Evolutionary conservation across 2,888 invertebrate genomes (phyloP).

Genomic region (Cephonodes hylas): DNA sequence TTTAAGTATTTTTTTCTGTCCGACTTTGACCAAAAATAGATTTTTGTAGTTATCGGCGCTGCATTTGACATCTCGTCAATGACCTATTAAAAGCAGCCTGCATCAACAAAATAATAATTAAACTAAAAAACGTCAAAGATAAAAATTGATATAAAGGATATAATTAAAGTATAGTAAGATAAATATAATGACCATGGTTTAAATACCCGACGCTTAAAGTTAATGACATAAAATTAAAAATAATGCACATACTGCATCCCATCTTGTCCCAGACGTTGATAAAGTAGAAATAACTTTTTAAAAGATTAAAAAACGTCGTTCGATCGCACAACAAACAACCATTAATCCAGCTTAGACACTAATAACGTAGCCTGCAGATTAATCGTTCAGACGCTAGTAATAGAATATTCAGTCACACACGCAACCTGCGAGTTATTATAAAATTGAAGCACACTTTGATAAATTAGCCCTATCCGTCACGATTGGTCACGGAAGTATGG

Average conservation of each 20-base stretch:
- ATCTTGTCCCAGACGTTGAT: constrained; percentile 5
- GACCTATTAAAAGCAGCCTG: too few relatives aligned
- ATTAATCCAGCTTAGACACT: constrained; percentile 74
- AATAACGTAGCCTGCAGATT: constrained; percentile 70
- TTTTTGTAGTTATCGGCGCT: too few relatives aligned
- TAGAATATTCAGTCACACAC: constrained; percentile 79
- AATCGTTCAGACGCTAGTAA: constrained; percentile 65
- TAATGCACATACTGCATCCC: neutral
- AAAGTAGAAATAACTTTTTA: constrained; percentile 16
- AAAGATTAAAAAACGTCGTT: constrained; percentile 23
- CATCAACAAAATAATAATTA: neutral
- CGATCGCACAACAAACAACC: constrained; percentile 69
- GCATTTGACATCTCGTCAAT: too few relatives aligned
- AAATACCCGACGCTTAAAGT: too few relatives aligned
- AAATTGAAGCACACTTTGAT: constrained; percentile 75
- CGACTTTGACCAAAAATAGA: too few relatives aligned
- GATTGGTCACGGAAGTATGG: constrained; percentile 74
- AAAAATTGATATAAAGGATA: too few relatives aligned
- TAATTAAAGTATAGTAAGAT: too few relatives aligned
- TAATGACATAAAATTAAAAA: constrained; percentile 1
- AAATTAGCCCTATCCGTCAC: constrained; percentile 77
- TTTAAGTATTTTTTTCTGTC: neutral
- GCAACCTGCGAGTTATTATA: constrained; percentile 73
- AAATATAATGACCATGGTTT: neutral
- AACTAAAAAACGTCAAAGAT: too few relatives aligned